Evolutionary conservation across 2,797 vertebrate genomes (phyloP), one percentile per base, ranked within the genome.

Genomic region (Chelon auratus): DNA sequence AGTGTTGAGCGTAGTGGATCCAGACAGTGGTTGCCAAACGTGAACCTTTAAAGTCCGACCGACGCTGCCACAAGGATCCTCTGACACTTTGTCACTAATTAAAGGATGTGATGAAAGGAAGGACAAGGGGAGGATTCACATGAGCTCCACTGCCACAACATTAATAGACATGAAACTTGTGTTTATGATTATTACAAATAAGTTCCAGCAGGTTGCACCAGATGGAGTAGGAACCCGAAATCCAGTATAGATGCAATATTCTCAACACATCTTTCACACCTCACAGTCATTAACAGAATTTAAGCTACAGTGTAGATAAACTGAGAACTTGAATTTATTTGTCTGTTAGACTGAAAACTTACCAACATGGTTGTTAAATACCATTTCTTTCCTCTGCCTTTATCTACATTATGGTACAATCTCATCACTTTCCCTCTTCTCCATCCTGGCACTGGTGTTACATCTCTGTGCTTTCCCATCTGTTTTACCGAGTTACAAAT

Each of bases 151-250:
- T 60, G 60, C 72, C 72, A 56, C 61, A 57, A 52, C 55, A 80
- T 79, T 86, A 80, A 85, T 55, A 80, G 77, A 86, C 77, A 78
- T 81, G 70, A 85, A 87, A 85, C 87, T 85, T 86, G 77, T 75
- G 80, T 62, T 63, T 82, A 71, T 77, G 82, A 92, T 91, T 90
- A 84, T 54, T 85, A 89, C 72, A 85, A 91, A 87, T 83, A 72
- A 84, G 69, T 67, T 84, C 67, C 82, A 75, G 73, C 58, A 54
- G 68, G 76, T 33, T 53, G 59, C 69, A 75, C 77, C 22, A 15
- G 60, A 50, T 87, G 80, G 72, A 75, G 56, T 68, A 66, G 53
- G 36, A 63, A 76, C 85, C 59, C 82, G 76, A 80, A 80, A 66
- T 77, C 77, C 78, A 77, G 75, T 70, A 71, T 26, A 61, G 63